Base-by-base conservation (phyloP, 1,140 invertebrate genomes). In the Diorhabda carinulata region DNA sequence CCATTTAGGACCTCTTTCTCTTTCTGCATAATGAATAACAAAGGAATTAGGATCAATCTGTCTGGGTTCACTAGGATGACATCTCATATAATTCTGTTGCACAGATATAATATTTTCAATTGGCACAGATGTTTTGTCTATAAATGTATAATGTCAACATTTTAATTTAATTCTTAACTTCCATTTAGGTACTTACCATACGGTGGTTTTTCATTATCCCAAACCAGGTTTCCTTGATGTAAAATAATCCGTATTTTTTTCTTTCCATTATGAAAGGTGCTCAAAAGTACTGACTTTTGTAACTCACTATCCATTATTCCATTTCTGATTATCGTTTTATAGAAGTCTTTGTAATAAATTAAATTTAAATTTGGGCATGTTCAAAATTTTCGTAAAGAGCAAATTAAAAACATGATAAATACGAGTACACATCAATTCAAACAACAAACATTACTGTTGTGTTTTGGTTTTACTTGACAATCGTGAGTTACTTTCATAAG, bases 231-330 rank as follows among this genome's bases (percentile, higher is more conserved):
- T 67, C 85, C 83, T 44, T 83, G 84, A 80, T 89, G 87, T 72
- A 89, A 87, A 78, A 88, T 87, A n/a, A 88, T 87, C 62, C 85
- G 83, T 73, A 85, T 87, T 70, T 85, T 82, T 79, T 88, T 89
- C 72, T 87, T 88, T 69, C 84, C 84, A 61, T 86, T 84, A 47
- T 86, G 77, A 75, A 89, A 89, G 61, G 86, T 88, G 71, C 84
- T 88, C 10, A 89, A 79, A 47, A 89, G 77, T 59, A 89, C 85
- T n/a, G 76, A 74, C 47, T 77, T 72, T 70, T 79, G 71, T 61
- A 72, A 68, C 67, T 78, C 73, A 60, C 58, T 67, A 67, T 40
- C 57, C 65, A 67, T 67, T 67, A 52, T 52, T 52, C n/a, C 47
- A 52, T 52, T 8, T 52, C 47, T 25, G 25, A 25, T 25, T 25